phyloP scores from a whole-genome alignment of 2,113 vertebrate genomes.

The Aphyosemion australe region DNA sequence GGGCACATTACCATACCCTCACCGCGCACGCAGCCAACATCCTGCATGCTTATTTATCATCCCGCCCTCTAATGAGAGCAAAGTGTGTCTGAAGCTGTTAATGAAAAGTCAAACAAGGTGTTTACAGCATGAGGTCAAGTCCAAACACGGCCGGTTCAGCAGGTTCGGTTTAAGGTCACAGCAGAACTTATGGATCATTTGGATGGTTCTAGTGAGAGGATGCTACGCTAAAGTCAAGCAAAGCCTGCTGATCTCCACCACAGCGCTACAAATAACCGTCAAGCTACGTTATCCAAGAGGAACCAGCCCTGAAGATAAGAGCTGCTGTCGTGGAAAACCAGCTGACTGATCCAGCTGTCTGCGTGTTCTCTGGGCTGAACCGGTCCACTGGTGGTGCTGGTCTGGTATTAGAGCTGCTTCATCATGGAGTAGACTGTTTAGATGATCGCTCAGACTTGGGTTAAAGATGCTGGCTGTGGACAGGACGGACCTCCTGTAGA shows the following conservation, averaged over 20 bases:
- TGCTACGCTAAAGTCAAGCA: not conserved
- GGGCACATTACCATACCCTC: not conserved
- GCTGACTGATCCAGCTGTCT: too few species aligned
- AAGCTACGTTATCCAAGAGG: too few species aligned
- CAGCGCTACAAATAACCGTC: not conserved
- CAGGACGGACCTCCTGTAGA: too few species aligned
- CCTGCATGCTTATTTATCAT: constrained; percentile 35
- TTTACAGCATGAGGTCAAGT: constrained; percentile 43
- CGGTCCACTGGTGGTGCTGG: too few species aligned
- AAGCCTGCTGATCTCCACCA: constrained; percentile 11
- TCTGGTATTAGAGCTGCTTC: too few species aligned
- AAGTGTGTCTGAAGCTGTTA: constrained; percentile 14
- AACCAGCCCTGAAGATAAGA: constrained; percentile 10
- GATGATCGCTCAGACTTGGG: too few species aligned
- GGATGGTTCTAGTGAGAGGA: not conserved
- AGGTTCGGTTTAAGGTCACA: too few species aligned
- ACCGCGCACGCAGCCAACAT: not conserved
- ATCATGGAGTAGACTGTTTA: too few species aligned
- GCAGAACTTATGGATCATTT: not conserved
- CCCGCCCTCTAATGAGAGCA: constrained; percentile 32
- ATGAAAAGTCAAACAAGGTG: constrained; percentile 35
- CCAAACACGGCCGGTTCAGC: not conserved
- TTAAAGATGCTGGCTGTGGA: too few species aligned
- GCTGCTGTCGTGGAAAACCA: not conserved
- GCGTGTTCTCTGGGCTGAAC: too few species aligned